These are phyloP conservation scores for Cygnus buccinator DNA, from an alignment of 2,113 vertebrate genomes.

Conservation along the genomic window DNA sequence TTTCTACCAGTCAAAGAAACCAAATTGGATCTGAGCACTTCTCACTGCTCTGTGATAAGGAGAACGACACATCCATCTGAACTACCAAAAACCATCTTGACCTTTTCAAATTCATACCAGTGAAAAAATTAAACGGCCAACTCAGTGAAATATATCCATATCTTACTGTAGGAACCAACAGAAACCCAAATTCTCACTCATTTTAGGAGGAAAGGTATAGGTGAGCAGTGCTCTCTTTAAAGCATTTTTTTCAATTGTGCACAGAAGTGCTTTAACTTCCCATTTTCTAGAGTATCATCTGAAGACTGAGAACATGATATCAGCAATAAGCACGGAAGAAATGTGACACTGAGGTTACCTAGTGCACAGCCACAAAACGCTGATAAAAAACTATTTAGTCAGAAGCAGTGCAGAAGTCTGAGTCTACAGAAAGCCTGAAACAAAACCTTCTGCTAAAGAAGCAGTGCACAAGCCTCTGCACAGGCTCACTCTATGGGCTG, in stretches of 20 bases:
- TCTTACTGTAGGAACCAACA: background rate
- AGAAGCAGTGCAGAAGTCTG: background rate
- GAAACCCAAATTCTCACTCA: background rate
- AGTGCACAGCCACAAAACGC: background rate
- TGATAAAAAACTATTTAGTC: background rate
- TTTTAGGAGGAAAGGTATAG: background rate
- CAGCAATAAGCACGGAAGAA: background rate
- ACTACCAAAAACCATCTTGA: background rate
- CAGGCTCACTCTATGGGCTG: background rate
- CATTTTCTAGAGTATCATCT: background rate
- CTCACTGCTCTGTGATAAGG: background rate
- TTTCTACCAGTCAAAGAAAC: background rate
- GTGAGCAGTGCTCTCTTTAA: background rate
- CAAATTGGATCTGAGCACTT: background rate
- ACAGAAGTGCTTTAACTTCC: background rate
- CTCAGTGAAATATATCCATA: background rate
- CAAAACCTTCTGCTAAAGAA: background rate
- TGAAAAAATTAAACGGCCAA: background rate
- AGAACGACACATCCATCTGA: background rate
- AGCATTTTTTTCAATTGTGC: background rate
- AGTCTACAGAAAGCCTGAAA: background rate
- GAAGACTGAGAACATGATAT: background rate
- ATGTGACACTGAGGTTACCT: background rate
- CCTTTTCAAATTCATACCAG: background rate
- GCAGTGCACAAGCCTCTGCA: rapidly evolving